Percentiles rank a stretch among this genome's conserved stretches.
Conservation (phyloP, 2,888 invertebrate species). For the Cantharis rustica region DNA sequence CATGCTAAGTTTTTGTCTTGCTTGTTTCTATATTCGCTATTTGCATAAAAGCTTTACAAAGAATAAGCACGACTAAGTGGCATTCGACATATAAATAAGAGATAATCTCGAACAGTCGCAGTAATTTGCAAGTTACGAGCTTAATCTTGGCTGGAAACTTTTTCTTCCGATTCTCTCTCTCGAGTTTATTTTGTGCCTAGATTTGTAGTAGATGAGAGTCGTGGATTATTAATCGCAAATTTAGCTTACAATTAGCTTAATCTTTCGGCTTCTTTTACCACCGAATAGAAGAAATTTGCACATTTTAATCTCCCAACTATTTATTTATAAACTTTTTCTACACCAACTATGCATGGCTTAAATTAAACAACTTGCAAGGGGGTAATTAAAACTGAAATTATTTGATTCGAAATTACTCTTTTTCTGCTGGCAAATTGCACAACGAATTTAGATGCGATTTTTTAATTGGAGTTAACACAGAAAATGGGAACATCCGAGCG, state of each 20-base stretch:
- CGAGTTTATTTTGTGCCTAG: slow-evolving; percentile 27
- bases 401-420: not conserved
- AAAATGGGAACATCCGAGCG: not conserved
- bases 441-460: not conserved
- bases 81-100: slow-evolving; percentile 34
- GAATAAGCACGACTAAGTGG: slow-evolving; percentile 19
- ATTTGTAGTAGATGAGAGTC: slow-evolving; percentile 41
- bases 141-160: slow-evolving; percentile 38
- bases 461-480: not conserved
- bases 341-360: not conserved
- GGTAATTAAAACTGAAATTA: not conserved
- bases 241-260: slow-evolving; percentile 49
- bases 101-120: slow-evolving; percentile 30
- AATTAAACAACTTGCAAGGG: not conserved
- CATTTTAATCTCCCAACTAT: not conserved
- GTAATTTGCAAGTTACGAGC: slow-evolving; percentile 39
- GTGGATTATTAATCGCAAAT: slow-evolving; percentile 45
- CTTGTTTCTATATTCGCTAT: not conserved
- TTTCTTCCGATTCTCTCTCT: slow-evolving; percentile 32
- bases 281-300: not conserved
- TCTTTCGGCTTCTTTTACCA: slow-evolving; percentile 33
- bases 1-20: not conserved
- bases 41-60: slow-evolving; percentile 21
- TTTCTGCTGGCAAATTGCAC: not conserved
- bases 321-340: not conserved